These are phyloP conservation scores for Parasteatoda tepidariorum DNA, from an alignment of 1,140 invertebrate species.

Conservation along the genomic window DNA sequence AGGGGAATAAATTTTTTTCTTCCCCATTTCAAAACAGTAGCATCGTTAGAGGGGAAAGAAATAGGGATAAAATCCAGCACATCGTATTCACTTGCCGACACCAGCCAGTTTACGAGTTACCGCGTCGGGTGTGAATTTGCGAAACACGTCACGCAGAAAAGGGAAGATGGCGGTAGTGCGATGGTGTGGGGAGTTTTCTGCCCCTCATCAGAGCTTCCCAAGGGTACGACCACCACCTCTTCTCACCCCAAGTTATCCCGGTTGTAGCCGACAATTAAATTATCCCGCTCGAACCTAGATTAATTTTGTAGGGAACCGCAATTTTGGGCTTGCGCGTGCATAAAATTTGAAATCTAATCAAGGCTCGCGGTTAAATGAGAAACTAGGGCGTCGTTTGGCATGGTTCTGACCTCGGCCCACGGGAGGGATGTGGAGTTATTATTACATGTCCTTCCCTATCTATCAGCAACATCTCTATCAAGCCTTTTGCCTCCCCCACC, in stretches of 20 bases:
- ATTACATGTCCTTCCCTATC: neutral
- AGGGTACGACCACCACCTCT: neutral
- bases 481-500: neutral
- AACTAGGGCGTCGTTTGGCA: constrained; percentile 45
- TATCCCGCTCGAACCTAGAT: constrained; percentile 51
- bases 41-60: neutral
- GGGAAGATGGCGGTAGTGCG: neutral
- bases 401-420: constrained; percentile 1
- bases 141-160: constrained; percentile 35
- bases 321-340: constrained; percentile 52
- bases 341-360: constrained; percentile 60
- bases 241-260: constrained; percentile 4
- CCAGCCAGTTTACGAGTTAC: constrained; percentile 33
- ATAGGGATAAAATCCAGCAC: neutral
- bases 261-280: constrained; percentile 54
- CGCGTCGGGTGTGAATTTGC: constrained; percentile 41
- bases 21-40: neutral
- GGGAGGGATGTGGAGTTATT: constrained; percentile 24
- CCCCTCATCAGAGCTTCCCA: constrained; percentile 39
- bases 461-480: neutral
- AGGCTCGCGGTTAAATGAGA: constrained; percentile 57
- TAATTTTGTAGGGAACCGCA: constrained; percentile 54
- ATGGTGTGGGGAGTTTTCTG: neutral
- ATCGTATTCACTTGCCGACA: neutral
- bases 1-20: neutral